Percentiles rank a stretch among this genome's conserved stretches.
phyloP scores from a whole-genome alignment of 2,797 vertebrate species.

The Argyrosomus regius region DNA sequence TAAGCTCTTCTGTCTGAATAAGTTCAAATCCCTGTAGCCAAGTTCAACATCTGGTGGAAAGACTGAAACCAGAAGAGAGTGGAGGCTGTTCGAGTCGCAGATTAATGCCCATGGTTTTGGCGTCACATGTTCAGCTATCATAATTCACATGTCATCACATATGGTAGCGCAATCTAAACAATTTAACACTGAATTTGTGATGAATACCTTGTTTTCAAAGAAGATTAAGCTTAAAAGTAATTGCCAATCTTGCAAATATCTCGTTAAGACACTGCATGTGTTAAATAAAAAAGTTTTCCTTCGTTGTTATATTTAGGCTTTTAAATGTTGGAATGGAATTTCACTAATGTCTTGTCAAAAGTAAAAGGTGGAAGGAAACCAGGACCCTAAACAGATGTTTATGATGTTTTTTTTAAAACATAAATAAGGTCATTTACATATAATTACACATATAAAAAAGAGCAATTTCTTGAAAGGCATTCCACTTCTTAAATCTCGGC shows the following conservation, averaged over 20 bases:
- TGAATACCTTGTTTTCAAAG: background rate
- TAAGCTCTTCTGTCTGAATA: too few relatives aligned
- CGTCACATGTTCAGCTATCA: background rate
- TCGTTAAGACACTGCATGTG: background rate
- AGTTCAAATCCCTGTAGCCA: background rate
- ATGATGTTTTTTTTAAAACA: conserved; percentile 10
- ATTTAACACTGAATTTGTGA: background rate
- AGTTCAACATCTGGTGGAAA: conserved; percentile 3
- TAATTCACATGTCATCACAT: background rate
- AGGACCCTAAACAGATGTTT: background rate
- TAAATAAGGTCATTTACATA: background rate
- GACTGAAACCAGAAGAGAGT: background rate
- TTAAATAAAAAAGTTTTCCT: background rate
- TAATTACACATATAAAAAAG: conserved; percentile 20
- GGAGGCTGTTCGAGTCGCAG: background rate
- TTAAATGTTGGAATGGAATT: background rate
- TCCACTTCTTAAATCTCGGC: background rate
- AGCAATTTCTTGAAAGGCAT: background rate
- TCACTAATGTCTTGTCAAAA: background rate
- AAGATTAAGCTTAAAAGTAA: background rate
- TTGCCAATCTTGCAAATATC: background rate
- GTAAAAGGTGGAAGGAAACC: background rate
- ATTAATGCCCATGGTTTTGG: background rate
- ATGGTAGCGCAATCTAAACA: too few relatives aligned
- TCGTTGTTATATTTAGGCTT: background rate